Percentiles rank a stretch among this genome's conserved stretches.
Conservation (phyloP, 2,113 vertebrate genomes). For the Tenebrosternarchus preto region DNA sequence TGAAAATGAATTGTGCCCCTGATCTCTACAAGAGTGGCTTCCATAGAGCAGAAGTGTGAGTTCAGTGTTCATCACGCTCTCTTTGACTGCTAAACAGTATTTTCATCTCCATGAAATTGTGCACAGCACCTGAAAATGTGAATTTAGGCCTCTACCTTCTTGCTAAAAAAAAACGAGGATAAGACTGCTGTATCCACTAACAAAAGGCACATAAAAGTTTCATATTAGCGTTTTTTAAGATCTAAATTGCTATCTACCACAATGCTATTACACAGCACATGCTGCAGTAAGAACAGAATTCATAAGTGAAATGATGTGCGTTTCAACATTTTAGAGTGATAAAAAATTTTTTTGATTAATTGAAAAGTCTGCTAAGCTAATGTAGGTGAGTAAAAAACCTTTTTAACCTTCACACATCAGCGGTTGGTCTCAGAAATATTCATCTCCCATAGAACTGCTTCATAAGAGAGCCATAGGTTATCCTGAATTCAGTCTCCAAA, state of each 20-base stretch:
- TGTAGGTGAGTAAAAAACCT: background rate
- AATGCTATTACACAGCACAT: no score
- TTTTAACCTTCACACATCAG: background rate
- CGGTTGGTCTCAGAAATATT: background rate
- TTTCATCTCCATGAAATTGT: constrained; percentile 8
- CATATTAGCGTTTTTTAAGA: background rate
- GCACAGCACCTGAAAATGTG: constrained; percentile 27
- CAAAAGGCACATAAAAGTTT: background rate
- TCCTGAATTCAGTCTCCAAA: background rate
- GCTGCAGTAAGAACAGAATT: background rate
- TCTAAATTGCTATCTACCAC: background rate
- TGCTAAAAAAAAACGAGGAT: background rate
- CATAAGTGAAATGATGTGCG: background rate
- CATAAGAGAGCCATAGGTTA: no score
- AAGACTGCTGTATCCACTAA: background rate
- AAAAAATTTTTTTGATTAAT: background rate
- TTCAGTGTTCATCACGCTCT: background rate
- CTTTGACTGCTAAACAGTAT: constrained; percentile 15
- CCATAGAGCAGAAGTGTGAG: constrained; percentile 39
- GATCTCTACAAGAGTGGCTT: constrained; percentile 13
- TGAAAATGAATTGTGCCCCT: constrained; percentile 37
- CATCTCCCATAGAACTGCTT: no score
- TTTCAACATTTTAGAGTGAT: background rate
- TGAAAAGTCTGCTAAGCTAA: background rate
- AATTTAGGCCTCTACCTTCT: constrained; percentile 50